phyloP scores from a whole-genome alignment of 2,113 vertebrate species.

The Entelurus aequoreus region DNA sequence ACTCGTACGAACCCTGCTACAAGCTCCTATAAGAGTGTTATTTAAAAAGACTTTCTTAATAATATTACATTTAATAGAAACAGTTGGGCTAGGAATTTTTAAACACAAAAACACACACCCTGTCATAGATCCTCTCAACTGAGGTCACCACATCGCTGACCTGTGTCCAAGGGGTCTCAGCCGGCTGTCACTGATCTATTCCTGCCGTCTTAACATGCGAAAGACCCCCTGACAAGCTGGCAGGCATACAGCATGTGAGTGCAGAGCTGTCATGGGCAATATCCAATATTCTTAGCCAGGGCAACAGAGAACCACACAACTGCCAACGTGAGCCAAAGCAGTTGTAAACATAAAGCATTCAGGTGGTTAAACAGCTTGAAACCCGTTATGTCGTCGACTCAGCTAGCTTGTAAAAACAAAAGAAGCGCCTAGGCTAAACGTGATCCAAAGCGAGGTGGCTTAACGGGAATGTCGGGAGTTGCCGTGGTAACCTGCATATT shows the following conservation, averaged over 20 bases:
- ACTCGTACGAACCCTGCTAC: no score
- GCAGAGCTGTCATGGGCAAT: constrained; percentile 43
- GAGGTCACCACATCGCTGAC: constrained; percentile 55
- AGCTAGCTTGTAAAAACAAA: constrained; percentile 18
- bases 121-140: constrained; percentile 23
- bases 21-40: no score
- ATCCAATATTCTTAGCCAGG: constrained; percentile 24
- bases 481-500: constrained; percentile 14
- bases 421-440: constrained; percentile 29
- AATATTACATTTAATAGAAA: no score
- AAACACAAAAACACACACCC: constrained; percentile 27
- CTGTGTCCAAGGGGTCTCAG: constrained; percentile 63
- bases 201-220: constrained; percentile 52
- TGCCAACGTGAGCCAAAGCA: constrained; percentile 16
- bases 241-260: constrained; percentile 23
- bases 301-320: constrained; percentile 26
- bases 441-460: constrained; percentile 37
- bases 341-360: constrained; percentile 29
- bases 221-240: constrained; percentile 52
- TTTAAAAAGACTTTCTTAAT: no score
- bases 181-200: constrained; percentile 61
- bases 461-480: background rate
- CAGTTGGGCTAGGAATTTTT: constrained; percentile 28
- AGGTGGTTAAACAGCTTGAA: constrained; percentile 29
- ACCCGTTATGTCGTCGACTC: constrained; percentile 45